Evolutionary conservation across 2,888 invertebrate genomes (phyloP).

Genomic region (Eristalis intricaria): DNA sequence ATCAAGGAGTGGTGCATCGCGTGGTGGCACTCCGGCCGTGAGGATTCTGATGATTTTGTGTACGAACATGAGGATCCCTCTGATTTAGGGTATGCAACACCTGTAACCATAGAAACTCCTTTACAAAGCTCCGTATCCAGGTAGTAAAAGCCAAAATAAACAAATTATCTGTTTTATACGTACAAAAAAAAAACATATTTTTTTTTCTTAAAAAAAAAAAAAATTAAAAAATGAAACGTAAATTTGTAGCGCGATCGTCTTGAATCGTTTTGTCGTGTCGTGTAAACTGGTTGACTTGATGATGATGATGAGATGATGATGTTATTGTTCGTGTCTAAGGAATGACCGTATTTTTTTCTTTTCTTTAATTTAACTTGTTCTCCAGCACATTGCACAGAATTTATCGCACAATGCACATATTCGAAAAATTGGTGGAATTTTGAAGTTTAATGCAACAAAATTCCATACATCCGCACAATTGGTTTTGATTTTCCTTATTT

Average conservation of each 20-base stretch:
- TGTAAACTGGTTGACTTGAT: conserved; percentile 40
- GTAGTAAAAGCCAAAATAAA: conserved; percentile 80
- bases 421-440: conserved; percentile 47
- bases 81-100: conserved; percentile 89
- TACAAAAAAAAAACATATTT: not conserved
- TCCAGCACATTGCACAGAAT: conserved; percentile 51
- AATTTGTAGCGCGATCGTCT: conserved; percentile 55
- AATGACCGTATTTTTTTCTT: conserved; percentile 32
- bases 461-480: conserved; percentile 54
- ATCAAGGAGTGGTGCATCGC: conserved; percentile 91
- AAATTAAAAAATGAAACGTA: conserved; percentile 20
- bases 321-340: conserved; percentile 16
- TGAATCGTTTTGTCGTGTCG: conserved; percentile 45
- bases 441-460: conserved; percentile 17
- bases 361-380: conserved; percentile 13
- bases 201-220: conserved; percentile 30
- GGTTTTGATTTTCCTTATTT: conserved; percentile 24
- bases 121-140: conserved; percentile 92
- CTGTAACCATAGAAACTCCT: conserved; percentile 92
- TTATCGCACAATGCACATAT: conserved; percentile 53
- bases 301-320: not conserved
- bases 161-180: conserved; percentile 53
- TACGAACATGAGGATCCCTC: conserved; percentile 89
- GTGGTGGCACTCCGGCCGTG: conserved; percentile 95
- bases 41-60: conserved; percentile 89